Percentiles rank a stretch among this genome's conserved stretches.
Conservation (phyloP, 2,113 vertebrate species). For the Oxyruncus cristatus region DNA sequence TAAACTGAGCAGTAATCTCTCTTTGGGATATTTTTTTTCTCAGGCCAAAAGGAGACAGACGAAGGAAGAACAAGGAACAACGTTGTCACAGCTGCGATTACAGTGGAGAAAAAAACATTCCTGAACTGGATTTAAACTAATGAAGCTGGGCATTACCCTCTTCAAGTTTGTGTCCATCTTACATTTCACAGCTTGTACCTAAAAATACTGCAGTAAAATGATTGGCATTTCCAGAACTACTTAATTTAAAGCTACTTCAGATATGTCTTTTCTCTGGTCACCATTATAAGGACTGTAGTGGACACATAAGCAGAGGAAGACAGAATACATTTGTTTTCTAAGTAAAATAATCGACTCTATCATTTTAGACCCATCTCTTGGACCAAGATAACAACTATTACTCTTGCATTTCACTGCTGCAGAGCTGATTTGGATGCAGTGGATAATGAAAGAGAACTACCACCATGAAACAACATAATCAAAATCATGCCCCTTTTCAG, state of each 20-base stretch:
- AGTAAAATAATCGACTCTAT: slow-evolving; percentile 29
- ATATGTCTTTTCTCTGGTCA: not conserved
- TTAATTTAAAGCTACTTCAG: slow-evolving; percentile 11
- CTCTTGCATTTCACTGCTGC: not conserved
- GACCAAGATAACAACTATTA: slow-evolving; percentile 42
- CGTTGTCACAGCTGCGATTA: not conserved
- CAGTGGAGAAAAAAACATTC: not conserved
- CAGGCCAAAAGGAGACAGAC: not conserved
- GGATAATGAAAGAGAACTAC: slow-evolving; percentile 44
- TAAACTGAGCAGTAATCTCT: not conserved
- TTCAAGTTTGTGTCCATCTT: not conserved
- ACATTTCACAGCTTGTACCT: not conserved
- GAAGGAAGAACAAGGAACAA: not conserved
- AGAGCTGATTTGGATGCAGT: slow-evolving; percentile 42
- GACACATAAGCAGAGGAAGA: not conserved
- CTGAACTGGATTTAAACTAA: slow-evolving; percentile 8
- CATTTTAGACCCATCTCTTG: slow-evolving; percentile 23
- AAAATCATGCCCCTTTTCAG: slow-evolving; percentile 31
- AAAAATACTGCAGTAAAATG: not conserved
- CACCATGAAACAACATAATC: not conserved
- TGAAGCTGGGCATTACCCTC: not conserved
- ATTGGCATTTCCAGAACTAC: not conserved
- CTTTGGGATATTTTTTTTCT: not conserved
- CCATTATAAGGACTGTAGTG: not conserved
- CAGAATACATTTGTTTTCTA: slow-evolving; percentile 32